Percentiles rank a stretch among this genome's conserved stretches.
phyloP scores from a whole-genome alignment of 2,888 invertebrate genomes.

The Acanthopleura granulata region DNA sequence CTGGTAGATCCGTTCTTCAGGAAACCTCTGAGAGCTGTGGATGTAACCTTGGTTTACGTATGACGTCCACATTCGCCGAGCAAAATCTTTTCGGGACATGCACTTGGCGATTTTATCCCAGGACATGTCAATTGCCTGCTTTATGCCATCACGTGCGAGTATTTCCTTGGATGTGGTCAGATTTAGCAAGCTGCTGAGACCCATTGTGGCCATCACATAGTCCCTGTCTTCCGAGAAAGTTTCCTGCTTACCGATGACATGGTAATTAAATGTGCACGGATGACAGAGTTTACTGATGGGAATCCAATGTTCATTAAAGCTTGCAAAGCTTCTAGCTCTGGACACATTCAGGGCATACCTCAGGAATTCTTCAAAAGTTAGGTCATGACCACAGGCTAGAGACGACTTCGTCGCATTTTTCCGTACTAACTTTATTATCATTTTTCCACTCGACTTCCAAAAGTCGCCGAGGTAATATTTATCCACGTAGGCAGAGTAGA shows the following conservation, averaged over 20 bases:
- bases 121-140: background rate
- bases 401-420: constrained; percentile 31
- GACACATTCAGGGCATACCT: constrained; percentile 32
- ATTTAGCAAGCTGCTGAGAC: background rate
- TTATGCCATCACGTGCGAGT: background rate
- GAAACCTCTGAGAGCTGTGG: background rate
- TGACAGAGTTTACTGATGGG: constrained; percentile 85
- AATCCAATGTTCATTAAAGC: constrained; percentile 85
- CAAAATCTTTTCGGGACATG: background rate
- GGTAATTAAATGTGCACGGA: constrained; percentile 87
- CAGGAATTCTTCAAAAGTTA: constrained; percentile 35
- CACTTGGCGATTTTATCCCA: background rate
- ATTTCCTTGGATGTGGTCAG: background rate
- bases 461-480: constrained; percentile 75
- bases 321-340: constrained; percentile 23
- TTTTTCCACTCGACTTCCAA: constrained; percentile 56
- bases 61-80: background rate
- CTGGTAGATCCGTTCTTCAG: background rate
- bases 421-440: constrained; percentile 32
- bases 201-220: background rate
- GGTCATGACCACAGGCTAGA: constrained; percentile 32
- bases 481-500: constrained; percentile 88
- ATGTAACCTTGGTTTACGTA: background rate
- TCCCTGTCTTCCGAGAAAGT: constrained; percentile 71
- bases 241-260: constrained; percentile 89